A percentile compares a stretch with the other conserved stretches of the same genome.
Evolutionary conservation across 2,113 vertebrate species (phyloP).

Genomic region (Onychostoma macrolepis): DNA sequence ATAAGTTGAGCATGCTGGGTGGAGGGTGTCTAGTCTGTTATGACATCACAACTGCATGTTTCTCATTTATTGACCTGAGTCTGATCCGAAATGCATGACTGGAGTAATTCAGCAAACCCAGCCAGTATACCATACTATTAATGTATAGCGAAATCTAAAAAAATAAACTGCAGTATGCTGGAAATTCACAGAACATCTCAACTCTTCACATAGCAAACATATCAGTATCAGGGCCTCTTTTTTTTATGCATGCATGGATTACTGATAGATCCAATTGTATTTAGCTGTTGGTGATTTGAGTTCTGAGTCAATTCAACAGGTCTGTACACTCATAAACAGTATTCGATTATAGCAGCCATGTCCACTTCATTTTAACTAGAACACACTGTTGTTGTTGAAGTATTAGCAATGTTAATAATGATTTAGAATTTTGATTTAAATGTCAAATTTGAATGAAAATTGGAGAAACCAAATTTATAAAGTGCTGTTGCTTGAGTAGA

Average conservation of each 20-base stretch:
- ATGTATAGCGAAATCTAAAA: not conserved
- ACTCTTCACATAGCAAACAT: not conserved
- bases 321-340: not conserved
- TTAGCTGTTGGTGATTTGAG: not conserved
- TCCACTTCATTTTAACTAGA: not conserved
- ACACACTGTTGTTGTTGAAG: not conserved
- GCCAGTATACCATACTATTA: constrained; percentile 44
- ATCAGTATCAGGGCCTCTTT: not conserved
- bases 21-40: constrained; percentile 54
- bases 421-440: not conserved
- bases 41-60: constrained; percentile 69
- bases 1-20: constrained; percentile 51
- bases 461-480: not conserved
- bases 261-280: not conserved
- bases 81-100: constrained; percentile 66
- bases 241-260: not conserved
- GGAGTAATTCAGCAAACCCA: constrained; percentile 64
- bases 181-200: not conserved
- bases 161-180: not conserved
- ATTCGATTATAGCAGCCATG: not conserved
- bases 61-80: constrained; percentile 67
- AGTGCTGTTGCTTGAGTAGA: not conserved
- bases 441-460: not conserved
- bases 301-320: not conserved
- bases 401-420: not conserved